Base-by-base conservation (phyloP, 2,113 vertebrate species). In the Pan troglodytes region DNA sequence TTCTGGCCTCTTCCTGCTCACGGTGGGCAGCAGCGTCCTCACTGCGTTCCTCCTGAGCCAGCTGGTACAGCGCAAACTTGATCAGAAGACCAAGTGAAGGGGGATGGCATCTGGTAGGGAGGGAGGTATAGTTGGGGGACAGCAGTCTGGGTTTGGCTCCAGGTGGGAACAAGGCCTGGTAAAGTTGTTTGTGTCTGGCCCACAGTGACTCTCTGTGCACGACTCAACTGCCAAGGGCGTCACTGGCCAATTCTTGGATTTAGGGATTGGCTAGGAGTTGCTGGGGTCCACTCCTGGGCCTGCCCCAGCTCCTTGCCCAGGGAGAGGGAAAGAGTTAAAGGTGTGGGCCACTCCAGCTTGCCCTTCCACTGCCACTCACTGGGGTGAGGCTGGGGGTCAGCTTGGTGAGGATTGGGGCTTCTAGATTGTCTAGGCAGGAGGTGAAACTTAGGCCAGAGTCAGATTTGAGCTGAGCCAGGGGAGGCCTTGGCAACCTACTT, bases 1-100 rank as follows among this genome's bases (percentile, higher is more conserved):
- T 55, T 99, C 99, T 0, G 99, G 98, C 32, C 98, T 99, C 52
- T 99, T 99, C 97, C 98, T 99, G 97, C 96, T 99, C 97, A 99
- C 99, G 0, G 98, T 99, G 35, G 98, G 98, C 98, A 99, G 99
- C 99, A 99, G 99, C 0, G 94, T 99, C 14, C 99, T 99, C 59
- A 99, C 99, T 0, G 99, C 99, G 0, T 93, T 99, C 92, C 98
- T 98, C 52, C 99, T 99, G 98, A 99, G 99, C 89, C 98, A 95
- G 75, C 98, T 99, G 35, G 99, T 99, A 45, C 99, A 98, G 59
- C 94, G 94, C 90, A 98, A 98, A 90, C 98, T 99, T 40, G 82
- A 97, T 8, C 97, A 97, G 97, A 99, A 99, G 97, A 98, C 98
- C n/a, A 98, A 99, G 64, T 99, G 75, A 98, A 82, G 59, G 5